Percentiles rank a stretch among this genome's conserved stretches.
Conservation (phyloP, 2,797 vertebrate genomes). For the Pristis pectinata region DNA sequence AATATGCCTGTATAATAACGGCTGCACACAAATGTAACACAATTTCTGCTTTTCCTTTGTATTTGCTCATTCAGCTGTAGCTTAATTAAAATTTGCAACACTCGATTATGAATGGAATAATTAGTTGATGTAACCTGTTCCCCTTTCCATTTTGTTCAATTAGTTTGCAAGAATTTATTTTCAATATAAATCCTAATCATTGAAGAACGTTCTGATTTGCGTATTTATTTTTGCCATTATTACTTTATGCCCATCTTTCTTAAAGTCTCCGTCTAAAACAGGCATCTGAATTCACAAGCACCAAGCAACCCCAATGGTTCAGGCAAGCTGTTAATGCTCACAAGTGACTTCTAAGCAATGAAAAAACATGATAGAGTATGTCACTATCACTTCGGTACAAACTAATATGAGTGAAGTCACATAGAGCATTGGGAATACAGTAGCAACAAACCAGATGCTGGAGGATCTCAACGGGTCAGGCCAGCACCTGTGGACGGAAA, state of each 20-base stretch:
- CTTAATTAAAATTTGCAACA: conserved; percentile 17
- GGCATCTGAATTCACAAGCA: too few species aligned
- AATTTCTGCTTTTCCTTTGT: not conserved
- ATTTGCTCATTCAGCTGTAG: not conserved
- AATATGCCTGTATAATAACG: too few species aligned
- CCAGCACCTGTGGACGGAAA: too few species aligned
- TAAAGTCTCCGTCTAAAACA: not conserved
- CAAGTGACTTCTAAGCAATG: too few species aligned
- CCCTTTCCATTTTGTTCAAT: not conserved
- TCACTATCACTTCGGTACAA: too few species aligned
- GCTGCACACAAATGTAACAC: not conserved
- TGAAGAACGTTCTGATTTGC: not conserved
- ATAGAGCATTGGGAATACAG: too few species aligned
- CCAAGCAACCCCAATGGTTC: not conserved
- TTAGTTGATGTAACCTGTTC: not conserved
- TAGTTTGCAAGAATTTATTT: not conserved
- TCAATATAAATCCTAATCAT: conserved; percentile 20
- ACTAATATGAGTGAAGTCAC: too few species aligned
- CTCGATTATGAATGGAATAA: not conserved
- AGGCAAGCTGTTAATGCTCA: not conserved
- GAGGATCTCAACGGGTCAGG: too few species aligned
- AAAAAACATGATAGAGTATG: too few species aligned
- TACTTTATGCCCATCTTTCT: not conserved
- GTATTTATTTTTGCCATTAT: not conserved
- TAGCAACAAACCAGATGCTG: too few species aligned